Base-by-base conservation (phyloP, 2,113 vertebrate genomes). In the Mystacornis crossleyi region DNA sequence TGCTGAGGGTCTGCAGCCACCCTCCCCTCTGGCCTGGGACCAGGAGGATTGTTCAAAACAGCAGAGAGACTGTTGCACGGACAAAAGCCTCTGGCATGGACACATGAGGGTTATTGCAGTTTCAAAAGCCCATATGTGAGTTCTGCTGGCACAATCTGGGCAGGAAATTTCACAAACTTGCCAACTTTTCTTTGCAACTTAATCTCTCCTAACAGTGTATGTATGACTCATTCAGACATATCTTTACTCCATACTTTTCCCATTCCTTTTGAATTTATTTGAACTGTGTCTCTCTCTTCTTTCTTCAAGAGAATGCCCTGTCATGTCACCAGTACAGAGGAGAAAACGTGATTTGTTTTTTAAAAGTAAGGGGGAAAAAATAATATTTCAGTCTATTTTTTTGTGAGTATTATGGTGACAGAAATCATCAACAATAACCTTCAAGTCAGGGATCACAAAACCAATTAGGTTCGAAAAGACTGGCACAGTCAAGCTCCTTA, bases 81-180 rank as follows among this genome's bases (percentile, higher is more conserved):
- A 64, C 36, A 64, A 40, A 78, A 81, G 65, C 48, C 55, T 23
- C 40, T 64, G 69, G 34, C 69, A 60, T 11, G 25, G 78, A 50
- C 69, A 36, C 51, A 60, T 0, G 1, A 91, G 65, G 69, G 29
- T 74, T 87, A 45, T 14, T 85, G 70, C 62, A 67, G 18, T 75
- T 71, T 78, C 81, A 61, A 75, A 93, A 94, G 78, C 62, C 48
- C 61, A 90, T 6, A 10, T 51, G 70, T 81, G 74, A 85, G 29
- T 72, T 92, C 81, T 88, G 66, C 45, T 93, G 94, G 66, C 85
- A 85, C 62, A 86, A 69, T 72, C 58, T 92, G 79, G 81, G 71
- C 45, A 93, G 62, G 54, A 80, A 82, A 50, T 82, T 90, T 90
- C 70, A 85, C 38, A 77, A 88, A 95, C 11, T 31, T 19, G 40